Evolutionary conservation across 2,113 vertebrate species (phyloP).

Genomic region (Montifringilla adamsi): DNA sequence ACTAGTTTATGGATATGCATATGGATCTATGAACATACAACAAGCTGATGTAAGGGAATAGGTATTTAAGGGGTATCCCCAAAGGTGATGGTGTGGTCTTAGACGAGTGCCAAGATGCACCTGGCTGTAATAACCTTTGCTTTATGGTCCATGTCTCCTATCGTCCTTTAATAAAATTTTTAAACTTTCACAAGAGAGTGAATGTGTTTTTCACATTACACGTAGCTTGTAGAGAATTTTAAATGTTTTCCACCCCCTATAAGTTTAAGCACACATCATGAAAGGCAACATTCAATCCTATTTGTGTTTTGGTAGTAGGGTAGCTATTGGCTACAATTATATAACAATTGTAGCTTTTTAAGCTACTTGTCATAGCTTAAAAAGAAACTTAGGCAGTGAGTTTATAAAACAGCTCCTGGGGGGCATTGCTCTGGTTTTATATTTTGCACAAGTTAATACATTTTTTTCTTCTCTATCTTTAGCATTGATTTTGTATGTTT

Average conservation of each 20-base stretch:
- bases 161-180: neutral
- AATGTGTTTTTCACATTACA: neutral
- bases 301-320: neutral
- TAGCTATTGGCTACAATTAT: neutral
- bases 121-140: neutral
- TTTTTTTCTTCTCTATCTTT: neutral
- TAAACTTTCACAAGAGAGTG: neutral
- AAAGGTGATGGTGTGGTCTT: too few species aligned
- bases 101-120: too few species aligned
- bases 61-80: too few species aligned
- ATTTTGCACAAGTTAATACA: neutral
- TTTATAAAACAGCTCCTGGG: neutral
- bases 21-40: too few species aligned
- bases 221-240: neutral
- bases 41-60: too few species aligned
- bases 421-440: neutral
- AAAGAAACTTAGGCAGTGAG: neutral
- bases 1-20: too few species aligned
- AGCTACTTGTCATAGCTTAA: neutral
- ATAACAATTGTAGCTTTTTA: neutral
- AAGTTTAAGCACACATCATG: neutral
- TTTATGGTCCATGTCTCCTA: neutral
- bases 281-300: neutral
- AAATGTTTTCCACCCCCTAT: neutral
- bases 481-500: neutral